Evolutionary conservation across 2,888 invertebrate genomes (phyloP).

Genomic region (Daptonema setosum): DNA sequence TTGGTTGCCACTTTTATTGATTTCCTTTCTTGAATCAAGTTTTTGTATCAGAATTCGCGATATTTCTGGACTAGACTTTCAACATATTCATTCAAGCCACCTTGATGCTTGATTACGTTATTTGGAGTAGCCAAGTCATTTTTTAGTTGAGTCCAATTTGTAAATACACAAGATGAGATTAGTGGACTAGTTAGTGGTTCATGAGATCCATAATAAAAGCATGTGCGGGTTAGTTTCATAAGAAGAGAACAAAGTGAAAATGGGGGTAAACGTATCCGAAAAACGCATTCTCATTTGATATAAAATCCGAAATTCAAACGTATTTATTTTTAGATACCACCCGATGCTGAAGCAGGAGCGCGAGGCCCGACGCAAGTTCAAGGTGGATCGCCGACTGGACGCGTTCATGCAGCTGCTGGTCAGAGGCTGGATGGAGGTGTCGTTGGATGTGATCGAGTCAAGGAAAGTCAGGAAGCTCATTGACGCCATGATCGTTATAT

Average conservation of each 20-base stretch:
- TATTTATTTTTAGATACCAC: conserved; percentile 5
- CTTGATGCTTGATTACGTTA: too few relatives aligned
- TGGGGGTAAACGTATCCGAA: too few relatives aligned
- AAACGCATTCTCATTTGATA: too few relatives aligned
- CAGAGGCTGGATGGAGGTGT: conserved; percentile 8
- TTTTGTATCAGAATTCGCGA: neutral
- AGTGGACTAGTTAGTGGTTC: too few relatives aligned
- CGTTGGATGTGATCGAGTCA: conserved; percentile 4
- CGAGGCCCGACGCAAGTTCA: neutral
- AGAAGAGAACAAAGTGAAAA: too few relatives aligned
- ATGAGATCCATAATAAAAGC: too few relatives aligned
- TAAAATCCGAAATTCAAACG: neutral
- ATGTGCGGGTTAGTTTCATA: too few relatives aligned
- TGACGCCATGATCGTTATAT: conserved; percentile 8
- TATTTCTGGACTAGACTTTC: too few relatives aligned
- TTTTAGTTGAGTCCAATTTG: neutral
- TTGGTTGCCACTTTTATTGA: neutral
- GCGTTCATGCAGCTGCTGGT: conserved; percentile 9
- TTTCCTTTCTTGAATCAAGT: neutral
- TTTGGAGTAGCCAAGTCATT: neutral
- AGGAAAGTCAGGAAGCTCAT: conserved; percentile 4
- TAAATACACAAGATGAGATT: too few relatives aligned
- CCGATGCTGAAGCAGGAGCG: conserved; percentile 3
- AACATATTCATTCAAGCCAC: too few relatives aligned
- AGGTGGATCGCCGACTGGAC: neutral